Evolutionary conservation across 2,113 vertebrate genomes (phyloP).

Genomic region (Colaptes auratus): DNA sequence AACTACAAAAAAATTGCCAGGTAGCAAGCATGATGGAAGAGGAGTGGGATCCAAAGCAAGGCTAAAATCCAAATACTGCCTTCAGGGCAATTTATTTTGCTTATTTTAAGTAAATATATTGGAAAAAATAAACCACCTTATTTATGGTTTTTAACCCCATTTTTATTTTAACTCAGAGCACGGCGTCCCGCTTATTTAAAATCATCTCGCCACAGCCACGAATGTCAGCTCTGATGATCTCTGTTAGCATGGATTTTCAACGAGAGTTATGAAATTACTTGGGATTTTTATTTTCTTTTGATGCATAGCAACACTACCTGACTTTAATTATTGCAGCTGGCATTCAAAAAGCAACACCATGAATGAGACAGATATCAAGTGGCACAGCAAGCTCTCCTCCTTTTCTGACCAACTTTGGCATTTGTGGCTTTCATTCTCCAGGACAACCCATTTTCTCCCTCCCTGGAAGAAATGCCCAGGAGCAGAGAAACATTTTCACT

Average conservation of each 20-base stretch:
- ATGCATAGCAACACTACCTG: background rate
- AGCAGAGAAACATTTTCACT: background rate
- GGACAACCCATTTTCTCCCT: background rate
- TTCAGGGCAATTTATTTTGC: background rate
- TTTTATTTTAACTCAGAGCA: background rate
- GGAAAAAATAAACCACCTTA: background rate
- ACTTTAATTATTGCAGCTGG: background rate
- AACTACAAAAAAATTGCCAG: background rate
- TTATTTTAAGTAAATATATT: background rate
- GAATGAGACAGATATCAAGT: slow-evolving; percentile 14
- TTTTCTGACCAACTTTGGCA: background rate
- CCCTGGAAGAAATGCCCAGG: background rate
- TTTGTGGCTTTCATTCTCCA: background rate
- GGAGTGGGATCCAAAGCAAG: background rate
- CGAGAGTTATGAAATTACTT: background rate
- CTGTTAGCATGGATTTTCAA: background rate
- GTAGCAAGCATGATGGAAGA: background rate
- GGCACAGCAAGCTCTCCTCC: slow-evolving; percentile 41
- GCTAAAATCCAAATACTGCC: background rate
- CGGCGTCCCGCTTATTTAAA: background rate
- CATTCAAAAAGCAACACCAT: background rate
- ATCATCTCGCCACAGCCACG: background rate
- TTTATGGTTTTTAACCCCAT: background rate
- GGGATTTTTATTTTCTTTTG: background rate
- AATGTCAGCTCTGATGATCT: background rate